Percentiles rank a stretch among this genome's conserved stretches.
These are phyloP conservation scores for Paramormyrops hopkinsi DNA, from an alignment of 2,797 vertebrate genomes.

Conservation along the genomic window DNA sequence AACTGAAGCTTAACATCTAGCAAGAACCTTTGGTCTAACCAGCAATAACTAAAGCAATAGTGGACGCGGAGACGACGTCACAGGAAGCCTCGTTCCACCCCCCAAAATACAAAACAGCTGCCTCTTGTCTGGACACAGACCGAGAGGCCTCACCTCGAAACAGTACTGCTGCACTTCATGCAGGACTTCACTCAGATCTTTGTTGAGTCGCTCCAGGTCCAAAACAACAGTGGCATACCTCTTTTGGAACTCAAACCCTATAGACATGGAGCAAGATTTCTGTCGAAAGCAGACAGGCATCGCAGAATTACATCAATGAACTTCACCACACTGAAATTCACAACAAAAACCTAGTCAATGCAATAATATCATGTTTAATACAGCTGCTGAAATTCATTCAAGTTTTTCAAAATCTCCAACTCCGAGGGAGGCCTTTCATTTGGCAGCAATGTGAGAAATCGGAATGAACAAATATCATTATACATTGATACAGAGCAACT, in stretches of 20 bases:
- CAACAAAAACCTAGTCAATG: not conserved
- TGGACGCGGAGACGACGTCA: not conserved
- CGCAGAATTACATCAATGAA: constrained; percentile 20
- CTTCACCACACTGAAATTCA: not conserved
- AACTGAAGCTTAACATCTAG: not conserved
- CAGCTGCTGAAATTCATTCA: not conserved
- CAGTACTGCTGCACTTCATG: constrained; percentile 96
- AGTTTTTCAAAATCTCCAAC: not conserved
- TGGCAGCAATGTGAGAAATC: not conserved
- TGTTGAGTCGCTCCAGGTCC: constrained; percentile 93
- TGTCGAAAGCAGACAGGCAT: constrained; percentile 47
- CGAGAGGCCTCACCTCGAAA: constrained; percentile 70
- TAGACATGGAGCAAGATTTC: constrained; percentile 93
- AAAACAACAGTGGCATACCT: constrained; percentile 91
- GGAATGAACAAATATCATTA: not conserved
- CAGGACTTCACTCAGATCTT: constrained; percentile 94
- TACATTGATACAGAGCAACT: not conserved
- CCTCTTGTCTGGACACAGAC: not conserved
- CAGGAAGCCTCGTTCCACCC: not conserved
- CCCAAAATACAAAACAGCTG: not conserved
- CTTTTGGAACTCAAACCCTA: constrained; percentile 88
- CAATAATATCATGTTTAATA: not conserved
- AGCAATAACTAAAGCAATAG: not conserved
- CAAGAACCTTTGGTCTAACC: not conserved
- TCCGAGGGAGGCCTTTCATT: too few species aligned